Evolutionary conservation across 2,888 invertebrate species (phyloP).

Genomic region (Erannis defoliaria): DNA sequence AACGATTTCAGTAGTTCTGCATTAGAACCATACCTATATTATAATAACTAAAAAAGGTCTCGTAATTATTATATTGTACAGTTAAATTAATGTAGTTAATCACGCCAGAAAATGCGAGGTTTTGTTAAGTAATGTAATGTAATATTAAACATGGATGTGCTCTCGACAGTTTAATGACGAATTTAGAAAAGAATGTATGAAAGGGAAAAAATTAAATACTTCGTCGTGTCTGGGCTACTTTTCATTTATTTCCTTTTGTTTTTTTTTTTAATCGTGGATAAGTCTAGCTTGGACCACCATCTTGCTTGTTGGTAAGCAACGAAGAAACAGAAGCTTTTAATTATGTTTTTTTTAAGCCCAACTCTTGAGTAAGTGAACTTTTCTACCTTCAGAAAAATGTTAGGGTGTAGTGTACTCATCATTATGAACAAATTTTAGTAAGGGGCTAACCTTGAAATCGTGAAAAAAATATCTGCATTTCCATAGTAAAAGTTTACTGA

Average conservation of each 20-base stretch:
- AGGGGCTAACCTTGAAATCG: too few relatives aligned
- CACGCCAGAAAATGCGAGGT: constrained; percentile 83
- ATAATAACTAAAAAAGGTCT: constrained; percentile 81
- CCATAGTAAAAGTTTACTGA: too few relatives aligned
- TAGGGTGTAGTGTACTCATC: too few relatives aligned
- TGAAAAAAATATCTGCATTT: too few relatives aligned
- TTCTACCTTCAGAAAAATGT: too few relatives aligned
- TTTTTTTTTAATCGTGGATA: constrained; percentile 22
- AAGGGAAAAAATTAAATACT: constrained; percentile 85
- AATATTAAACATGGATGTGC: constrained; percentile 84
- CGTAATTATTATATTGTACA: constrained; percentile 85
- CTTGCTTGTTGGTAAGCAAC: too few relatives aligned
- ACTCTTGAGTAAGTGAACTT: too few relatives aligned
- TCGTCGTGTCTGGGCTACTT: constrained; percentile 83
- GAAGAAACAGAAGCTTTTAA: too few relatives aligned
- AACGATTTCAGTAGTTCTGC: constrained; percentile 72
- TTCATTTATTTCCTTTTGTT: constrained; percentile 59
- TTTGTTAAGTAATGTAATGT: constrained; percentile 82
- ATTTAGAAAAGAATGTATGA: constrained; percentile 86
- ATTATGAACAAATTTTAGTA: too few relatives aligned
- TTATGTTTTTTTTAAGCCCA: too few relatives aligned
- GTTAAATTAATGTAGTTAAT: constrained; percentile 85
- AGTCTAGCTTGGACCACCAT: background rate
- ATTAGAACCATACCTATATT: constrained; percentile 77
- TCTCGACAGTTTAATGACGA: constrained; percentile 86